Conservation (phyloP, 1,140 invertebrate species). For the Nephotettix cincticeps region DNA sequence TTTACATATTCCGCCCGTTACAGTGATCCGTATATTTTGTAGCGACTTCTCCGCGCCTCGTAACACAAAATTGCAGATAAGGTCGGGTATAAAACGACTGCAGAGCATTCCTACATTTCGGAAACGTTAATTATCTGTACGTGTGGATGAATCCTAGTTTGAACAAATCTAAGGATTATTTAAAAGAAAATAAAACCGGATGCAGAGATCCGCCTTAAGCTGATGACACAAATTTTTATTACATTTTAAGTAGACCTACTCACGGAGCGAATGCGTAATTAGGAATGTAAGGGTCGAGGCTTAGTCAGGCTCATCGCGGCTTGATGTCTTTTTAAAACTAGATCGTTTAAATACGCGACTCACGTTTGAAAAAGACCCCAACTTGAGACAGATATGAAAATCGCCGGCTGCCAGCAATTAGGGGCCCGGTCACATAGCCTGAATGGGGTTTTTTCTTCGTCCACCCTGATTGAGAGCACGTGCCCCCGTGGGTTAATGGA, state of each 20-base stretch:
- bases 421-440: not conserved
- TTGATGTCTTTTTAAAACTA: conserved; percentile 27
- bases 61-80: not conserved
- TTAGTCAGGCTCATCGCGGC: conserved; percentile 16
- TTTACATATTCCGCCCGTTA: conserved; percentile 14
- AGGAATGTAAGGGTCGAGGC: conserved; percentile 21
- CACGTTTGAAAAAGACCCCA: conserved; percentile 25
- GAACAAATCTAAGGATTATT: conserved; percentile 25
- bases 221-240: conserved; percentile 27
- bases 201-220: not conserved
- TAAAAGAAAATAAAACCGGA: conserved; percentile 23
- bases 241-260: conserved; percentile 28
- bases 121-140: not conserved
- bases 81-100: not conserved
- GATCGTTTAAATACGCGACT: conserved; percentile 27
- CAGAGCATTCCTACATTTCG: not conserved
- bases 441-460: not conserved
- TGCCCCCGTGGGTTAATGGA: not conserved
- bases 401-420: conserved; percentile 12
- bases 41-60: not conserved
- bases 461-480: conserved; percentile 4
- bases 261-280: conserved; percentile 21
- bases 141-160: not conserved
- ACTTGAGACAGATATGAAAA: conserved; percentile 27
- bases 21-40: conserved; percentile 15